Conservation (phyloP, 2,888 invertebrate genomes). For the Leucophenga montana region DNA sequence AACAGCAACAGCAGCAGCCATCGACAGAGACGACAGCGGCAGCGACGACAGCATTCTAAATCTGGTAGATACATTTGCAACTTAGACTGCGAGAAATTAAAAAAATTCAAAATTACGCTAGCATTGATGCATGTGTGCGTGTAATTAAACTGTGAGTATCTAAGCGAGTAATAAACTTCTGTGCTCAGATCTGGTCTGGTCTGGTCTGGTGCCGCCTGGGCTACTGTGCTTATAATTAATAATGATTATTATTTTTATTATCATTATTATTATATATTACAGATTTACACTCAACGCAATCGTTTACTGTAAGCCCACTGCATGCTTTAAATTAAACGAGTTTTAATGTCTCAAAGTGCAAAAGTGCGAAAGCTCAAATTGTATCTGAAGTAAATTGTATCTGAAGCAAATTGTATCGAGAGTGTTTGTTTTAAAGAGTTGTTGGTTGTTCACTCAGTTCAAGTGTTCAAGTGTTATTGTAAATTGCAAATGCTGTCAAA, state of each 20-base stretch:
- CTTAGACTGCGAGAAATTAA: conserved; percentile 3
- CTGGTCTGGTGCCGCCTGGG: conserved; percentile 16
- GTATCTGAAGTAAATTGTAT: conserved; percentile 1
- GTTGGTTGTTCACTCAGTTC: conserved; percentile 14
- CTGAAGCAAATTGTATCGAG: neutral
- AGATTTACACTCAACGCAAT: neutral
- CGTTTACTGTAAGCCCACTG: neutral
- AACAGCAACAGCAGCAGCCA: conserved; percentile 21
- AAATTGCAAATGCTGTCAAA: conserved; percentile 49
- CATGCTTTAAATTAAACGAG: conserved; percentile 17
- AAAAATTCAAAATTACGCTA: conserved; percentile 12
- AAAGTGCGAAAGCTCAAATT: neutral
- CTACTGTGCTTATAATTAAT: conserved; percentile 58
- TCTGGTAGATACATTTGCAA: neutral
- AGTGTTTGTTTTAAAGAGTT: conserved; percentile 11
- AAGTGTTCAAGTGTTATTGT: conserved; percentile 46
- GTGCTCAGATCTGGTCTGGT: neutral
- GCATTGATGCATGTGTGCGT: conserved; percentile 13
- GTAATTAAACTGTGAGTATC: conserved; percentile 19
- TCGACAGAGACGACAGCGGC: neutral
- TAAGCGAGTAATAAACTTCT: neutral
- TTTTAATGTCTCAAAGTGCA: conserved; percentile 3
- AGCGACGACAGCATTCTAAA: conserved; percentile 11
- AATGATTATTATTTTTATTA: conserved; percentile 45
- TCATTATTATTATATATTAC: too few species aligned